Conservation (phyloP, 2,888 invertebrate genomes). For the Ormia ochracea region DNA sequence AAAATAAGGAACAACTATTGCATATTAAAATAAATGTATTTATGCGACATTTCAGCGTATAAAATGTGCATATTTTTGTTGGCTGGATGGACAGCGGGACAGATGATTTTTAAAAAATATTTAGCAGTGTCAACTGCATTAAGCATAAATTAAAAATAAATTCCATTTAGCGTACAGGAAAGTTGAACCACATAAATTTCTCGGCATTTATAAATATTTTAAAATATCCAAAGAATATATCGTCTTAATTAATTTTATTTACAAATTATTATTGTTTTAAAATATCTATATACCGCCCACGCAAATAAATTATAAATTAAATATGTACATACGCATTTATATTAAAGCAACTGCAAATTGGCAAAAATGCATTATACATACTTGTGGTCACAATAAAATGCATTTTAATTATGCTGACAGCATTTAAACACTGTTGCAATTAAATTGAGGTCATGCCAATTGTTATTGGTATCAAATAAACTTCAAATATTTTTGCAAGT, state of each 20-base stretch:
- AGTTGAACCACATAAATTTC: conserved; percentile 26
- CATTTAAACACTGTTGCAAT: background rate
- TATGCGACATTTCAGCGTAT: background rate
- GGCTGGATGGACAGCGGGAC: background rate
- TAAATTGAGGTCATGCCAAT: conserved; percentile 25
- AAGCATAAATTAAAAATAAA: background rate
- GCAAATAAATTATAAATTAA: background rate
- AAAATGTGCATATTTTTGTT: background rate
- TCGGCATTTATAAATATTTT: background rate
- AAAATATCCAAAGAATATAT: background rate
- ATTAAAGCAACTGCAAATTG: background rate
- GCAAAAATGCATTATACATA: background rate
- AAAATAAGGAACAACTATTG: conserved; percentile 36
- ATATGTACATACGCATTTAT: background rate
- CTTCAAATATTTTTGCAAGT: background rate
- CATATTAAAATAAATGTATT: conserved; percentile 31
- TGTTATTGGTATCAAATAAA: background rate
- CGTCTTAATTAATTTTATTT: conserved; percentile 12
- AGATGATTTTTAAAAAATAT: conserved; percentile 29
- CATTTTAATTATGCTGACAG: conserved; percentile 1
- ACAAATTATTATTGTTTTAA: background rate
- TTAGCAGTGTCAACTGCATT: conserved; percentile 50
- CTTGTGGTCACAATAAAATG: too few relatives aligned
- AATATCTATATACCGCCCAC: background rate
- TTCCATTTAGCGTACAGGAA: conserved; percentile 31